Evolutionary conservation across 2,888 invertebrate genomes (phyloP), one percentile per base, ranked within the genome.

Genomic region (Germaria angustata): DNA sequence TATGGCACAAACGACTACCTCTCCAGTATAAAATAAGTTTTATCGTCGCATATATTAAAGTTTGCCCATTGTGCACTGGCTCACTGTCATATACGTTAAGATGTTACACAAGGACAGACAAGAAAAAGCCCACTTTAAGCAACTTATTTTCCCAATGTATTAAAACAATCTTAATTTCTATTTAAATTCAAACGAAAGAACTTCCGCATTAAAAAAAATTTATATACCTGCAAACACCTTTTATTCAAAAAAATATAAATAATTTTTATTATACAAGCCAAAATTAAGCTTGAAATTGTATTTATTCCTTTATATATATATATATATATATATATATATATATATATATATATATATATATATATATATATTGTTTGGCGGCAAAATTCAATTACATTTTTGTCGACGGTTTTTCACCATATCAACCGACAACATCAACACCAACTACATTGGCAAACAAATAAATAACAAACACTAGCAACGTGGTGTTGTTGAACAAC

Each of bases 211-310:
- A 46, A 63, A 17, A 63, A 61, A 63, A 53, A 53, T 28, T 39
- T 55, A 65, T 78, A 65, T 75, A 9, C 2, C 24, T 22, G 51
- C 1, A 49, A 49, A 57, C 22, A 34, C 15, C n/a, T 15, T 59
- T 20, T 28, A 13, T 41, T 17, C 24, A 49, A 28, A 51, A 5
- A 28, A 15, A 39, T 17, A 28, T 17, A 59, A 20, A 36, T 53
- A 17, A n/a, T 55, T 44, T 55, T 59, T 63, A 77, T 68, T 55
- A 65, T 41, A 59, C 17, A 20, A 57, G 36, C 88, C 86, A 88
- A 88, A 88, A 88, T 89, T 88, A 87, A 87, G 87, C 87, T 86
- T 88, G 87, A 88, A 88, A 88, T 89, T 89, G 88, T 87, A n/a
- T 86, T 88, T 85, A 85, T 57, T 57, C 36, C 44, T 22, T 11